Base-by-base conservation (phyloP, 2,888 invertebrate genomes). In the Cancer borealis region DNA sequence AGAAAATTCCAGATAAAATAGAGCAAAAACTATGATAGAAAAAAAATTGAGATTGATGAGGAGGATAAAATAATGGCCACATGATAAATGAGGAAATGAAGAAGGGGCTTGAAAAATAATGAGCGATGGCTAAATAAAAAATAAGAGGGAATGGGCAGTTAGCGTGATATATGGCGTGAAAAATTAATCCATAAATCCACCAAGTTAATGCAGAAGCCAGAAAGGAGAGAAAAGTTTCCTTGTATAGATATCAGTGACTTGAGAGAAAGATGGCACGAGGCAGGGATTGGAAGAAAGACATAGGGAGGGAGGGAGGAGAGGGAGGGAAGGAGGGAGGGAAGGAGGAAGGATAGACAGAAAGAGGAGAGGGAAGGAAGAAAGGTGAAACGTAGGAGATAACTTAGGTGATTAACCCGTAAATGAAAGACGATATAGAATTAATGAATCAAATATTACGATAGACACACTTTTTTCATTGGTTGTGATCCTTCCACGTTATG, bases 131-230 rank as follows among this genome's bases (percentile, higher is more conserved):
- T 84, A 17, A 30, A 84, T 84, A 79, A 26, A 30, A 79, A 79
- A 79, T 26, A 79, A 10, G 30, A 79, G 73, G 39, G 39, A 84
- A 84, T 84, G 84, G 84, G 84, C 84, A 84, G 84, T 84, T 84
- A 84, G 84, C 84, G 84, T 84, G 84, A 84, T 84, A 84, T 30
- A 84, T 84, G 39, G 84, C 84, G 39, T 84, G 84, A 84, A 84
- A 84, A 84, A 84, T 84, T 84, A 84, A 84, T 84, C 84, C 84
- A 84, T 84, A 84, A 84, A 84, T 84, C 84, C 84, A 17, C 14
- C 3, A 17, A 84, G 84, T 39, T 84, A 84, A 84, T 84, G 84
- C 84, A 39, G 84, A 84, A 84, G 84, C 30, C 39, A 26, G 73
- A 84, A 39, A 84, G n/a, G 6, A 84, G 84, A 84, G 84, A 84